Evolutionary conservation across 2,797 vertebrate genomes (phyloP).

Genomic region (Schizothorax lantsangensis): DNA sequence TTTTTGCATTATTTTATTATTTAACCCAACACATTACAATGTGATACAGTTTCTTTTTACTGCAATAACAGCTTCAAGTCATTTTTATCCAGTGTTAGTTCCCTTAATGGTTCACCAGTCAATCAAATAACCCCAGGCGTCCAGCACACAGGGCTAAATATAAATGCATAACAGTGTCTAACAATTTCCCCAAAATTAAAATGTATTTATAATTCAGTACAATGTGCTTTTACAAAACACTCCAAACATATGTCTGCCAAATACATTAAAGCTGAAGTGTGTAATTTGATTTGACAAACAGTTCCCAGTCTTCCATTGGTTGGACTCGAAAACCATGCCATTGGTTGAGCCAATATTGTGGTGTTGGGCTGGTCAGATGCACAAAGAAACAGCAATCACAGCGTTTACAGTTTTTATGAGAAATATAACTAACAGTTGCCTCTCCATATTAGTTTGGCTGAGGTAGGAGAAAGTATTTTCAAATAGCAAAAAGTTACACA

Average conservation of each 20-base stretch:
- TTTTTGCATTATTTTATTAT: not conserved
- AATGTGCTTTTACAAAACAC: not conserved
- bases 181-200: not conserved
- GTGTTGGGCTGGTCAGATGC: not conserved
- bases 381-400: not conserved
- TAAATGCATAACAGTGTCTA: not conserved
- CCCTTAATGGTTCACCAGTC: constrained; percentile 17
- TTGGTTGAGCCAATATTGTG: not conserved
- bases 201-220: not conserved
- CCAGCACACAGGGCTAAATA: constrained; percentile 14
- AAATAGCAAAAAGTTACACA: not conserved
- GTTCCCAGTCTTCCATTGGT: not conserved
- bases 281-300: not conserved
- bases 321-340: not conserved
- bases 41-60: not conserved
- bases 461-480: constrained; percentile 4
- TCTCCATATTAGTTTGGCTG: not conserved
- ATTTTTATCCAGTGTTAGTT: constrained; percentile 2
- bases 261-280: not conserved
- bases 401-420: not conserved
- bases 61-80: not conserved
- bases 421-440: not conserved
- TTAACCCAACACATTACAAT: not conserved
- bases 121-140: constrained; percentile 3
- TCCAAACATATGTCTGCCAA: not conserved